phyloP scores from a whole-genome alignment of 2,113 vertebrate species.

The Eulacestoma nigropectus region DNA sequence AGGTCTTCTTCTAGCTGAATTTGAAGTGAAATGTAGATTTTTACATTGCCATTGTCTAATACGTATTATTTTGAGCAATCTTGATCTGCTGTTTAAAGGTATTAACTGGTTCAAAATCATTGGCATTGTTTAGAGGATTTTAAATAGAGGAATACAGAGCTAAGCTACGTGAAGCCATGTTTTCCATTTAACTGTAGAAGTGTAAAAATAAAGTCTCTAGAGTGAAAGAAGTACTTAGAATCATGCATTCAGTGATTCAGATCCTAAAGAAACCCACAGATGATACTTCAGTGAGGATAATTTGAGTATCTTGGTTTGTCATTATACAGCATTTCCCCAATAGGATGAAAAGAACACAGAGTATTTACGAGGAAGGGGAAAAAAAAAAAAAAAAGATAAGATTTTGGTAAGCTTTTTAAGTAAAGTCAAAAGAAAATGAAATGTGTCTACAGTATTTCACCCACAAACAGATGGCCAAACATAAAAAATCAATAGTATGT shows the following conservation, averaged over 20 bases:
- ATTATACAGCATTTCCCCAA: neutral
- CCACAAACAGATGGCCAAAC: conserved; percentile 69
- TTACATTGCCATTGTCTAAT: neutral
- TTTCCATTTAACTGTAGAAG: neutral
- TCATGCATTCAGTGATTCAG: neutral
- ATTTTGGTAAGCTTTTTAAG: conserved; percentile 48
- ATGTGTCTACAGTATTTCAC: conserved; percentile 42
- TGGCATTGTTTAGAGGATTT: neutral
- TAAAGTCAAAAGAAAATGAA: conserved; percentile 42
- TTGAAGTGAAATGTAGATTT: conserved; percentile 1
- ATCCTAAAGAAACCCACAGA: neutral
- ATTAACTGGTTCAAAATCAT: neutral
- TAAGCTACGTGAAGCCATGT: neutral
- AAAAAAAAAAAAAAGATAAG: neutral
- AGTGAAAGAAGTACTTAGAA: neutral
- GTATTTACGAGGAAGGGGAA: neutral
- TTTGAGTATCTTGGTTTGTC: neutral
- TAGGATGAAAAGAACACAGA: neutral
- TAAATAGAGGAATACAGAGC: neutral
- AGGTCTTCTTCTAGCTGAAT: neutral
- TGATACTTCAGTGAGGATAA: neutral
- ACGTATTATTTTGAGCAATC: neutral
- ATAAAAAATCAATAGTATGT: conserved; percentile 70
- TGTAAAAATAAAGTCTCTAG: neutral
- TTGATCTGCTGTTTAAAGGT: neutral